These are phyloP conservation scores for human (Homo sapiens) DNA, from an alignment of 2,113 vertebrate genomes.

Conservation along the genomic window GRCh38 chr2:167156501-167157000, in stretches of 20 bases:
- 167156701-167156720: background rate
- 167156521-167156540: background rate
- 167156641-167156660: background rate
- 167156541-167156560: background rate
- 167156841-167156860: background rate
- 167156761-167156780: background rate
- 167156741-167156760: background rate
- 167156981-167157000: background rate
- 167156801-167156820: background rate
- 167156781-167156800: background rate
- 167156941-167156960: background rate
- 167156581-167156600: background rate
- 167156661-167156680: background rate
- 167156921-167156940: background rate
- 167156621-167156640: background rate
- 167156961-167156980: background rate
- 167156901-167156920: background rate
- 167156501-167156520: background rate
- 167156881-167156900: background rate
- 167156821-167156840: slow-evolving; percentile 18
- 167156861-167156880: slow-evolving; percentile 7
- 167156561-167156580: background rate
- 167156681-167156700: background rate
- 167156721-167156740: background rate
- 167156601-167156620: background rate